phyloP scores from a whole-genome alignment of 2,888 invertebrate genomes.

The Therioaphis trifolii region DNA sequence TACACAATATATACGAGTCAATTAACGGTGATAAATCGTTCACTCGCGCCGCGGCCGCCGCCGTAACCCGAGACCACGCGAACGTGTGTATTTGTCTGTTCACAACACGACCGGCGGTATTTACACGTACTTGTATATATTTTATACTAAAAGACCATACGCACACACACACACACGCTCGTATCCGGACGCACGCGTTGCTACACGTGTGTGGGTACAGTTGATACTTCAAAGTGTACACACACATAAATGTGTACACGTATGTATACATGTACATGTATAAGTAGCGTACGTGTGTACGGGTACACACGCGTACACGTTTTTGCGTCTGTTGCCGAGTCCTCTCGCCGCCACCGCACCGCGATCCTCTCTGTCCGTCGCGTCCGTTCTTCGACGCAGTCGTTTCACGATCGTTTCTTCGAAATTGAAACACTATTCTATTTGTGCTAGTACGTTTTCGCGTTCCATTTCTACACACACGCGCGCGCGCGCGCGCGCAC shows the following conservation, averaged over 20 bases:
- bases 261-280: too few species aligned
- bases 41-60: constrained; percentile 15
- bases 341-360: background rate
- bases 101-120: background rate
- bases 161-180: background rate
- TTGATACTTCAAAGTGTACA: too few species aligned
- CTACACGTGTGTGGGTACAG: too few species aligned
- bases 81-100: background rate
- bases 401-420: constrained; percentile 4
- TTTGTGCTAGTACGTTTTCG: background rate
- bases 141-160: background rate
- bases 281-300: background rate
- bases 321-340: background rate
- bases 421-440: background rate
- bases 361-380: too few species aligned
- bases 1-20: constrained; percentile 37
- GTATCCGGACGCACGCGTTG: too few species aligned
- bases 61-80: background rate
- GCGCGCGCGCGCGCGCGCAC: background rate
- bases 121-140: too few species aligned
- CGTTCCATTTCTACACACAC: background rate
- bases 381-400: background rate
- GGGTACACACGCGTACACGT: background rate
- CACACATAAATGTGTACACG: too few species aligned
- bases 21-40: constrained; percentile 57